phyloP scores from a whole-genome alignment of 2,797 vertebrate genomes.

The Gobionotothen gibberifrons region DNA sequence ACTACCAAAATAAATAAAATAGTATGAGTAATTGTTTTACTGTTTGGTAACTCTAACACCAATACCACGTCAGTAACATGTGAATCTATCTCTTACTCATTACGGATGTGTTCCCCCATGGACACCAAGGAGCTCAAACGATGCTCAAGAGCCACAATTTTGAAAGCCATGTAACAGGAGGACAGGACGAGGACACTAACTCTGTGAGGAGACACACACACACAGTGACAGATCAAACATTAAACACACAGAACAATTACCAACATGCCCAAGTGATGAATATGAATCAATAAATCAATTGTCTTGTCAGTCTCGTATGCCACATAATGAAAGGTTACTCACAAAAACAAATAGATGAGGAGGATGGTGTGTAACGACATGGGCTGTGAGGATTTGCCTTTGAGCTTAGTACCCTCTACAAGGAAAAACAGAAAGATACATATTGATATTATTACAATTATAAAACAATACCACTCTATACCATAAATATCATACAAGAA shows the following conservation, averaged over 20 bases:
- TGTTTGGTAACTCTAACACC: not conserved
- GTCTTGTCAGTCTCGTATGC: slow-evolving; percentile 22
- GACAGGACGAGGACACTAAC: slow-evolving; percentile 90
- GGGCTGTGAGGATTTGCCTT: slow-evolving; percentile 78
- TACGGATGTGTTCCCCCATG: slow-evolving; percentile 76
- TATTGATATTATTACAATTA: too few relatives aligned
- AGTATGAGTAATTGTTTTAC: not conserved
- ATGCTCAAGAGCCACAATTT: slow-evolving; percentile 91
- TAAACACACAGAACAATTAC: not conserved
- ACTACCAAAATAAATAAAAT: not conserved
- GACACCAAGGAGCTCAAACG: slow-evolving; percentile 86
- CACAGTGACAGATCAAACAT: not conserved
- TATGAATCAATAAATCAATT: not conserved
- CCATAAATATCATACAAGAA: not conserved
- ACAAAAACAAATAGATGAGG: slow-evolving; percentile 91
- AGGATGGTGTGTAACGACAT: slow-evolving; percentile 86
- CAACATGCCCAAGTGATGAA: slow-evolving; percentile 6
- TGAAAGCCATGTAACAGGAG: slow-evolving; percentile 94
- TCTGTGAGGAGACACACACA: slow-evolving; percentile 73
- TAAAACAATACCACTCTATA: not conserved
- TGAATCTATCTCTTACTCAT: slow-evolving; percentile 81
- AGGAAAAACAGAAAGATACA: not conserved
- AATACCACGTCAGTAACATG: fast-evolving
- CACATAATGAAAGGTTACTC: slow-evolving; percentile 76
- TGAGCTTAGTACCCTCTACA: slow-evolving; percentile 76